Evolutionary conservation across 2,113 vertebrate species (phyloP), one percentile per base, ranked within the genome.

Genomic region (Campylomormyrus tamandua): DNA sequence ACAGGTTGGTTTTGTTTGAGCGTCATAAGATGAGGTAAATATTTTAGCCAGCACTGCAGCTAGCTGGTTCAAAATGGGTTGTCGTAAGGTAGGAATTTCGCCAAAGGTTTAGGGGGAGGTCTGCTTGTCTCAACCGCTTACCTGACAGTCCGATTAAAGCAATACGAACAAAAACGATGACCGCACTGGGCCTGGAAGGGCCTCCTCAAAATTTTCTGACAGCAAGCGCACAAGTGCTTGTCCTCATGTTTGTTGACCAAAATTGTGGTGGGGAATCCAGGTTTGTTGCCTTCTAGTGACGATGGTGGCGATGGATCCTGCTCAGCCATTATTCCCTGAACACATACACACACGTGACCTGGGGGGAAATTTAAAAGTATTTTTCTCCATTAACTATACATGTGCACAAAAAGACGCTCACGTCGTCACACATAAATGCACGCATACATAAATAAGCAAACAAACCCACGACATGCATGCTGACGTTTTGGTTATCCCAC

Each of bases 111-210:
- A n/a, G 45, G 83, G 83, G 83, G 8, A 21, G 2, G 42, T 84
- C 21, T 58, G 87, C 87, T 62, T 27, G 27, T 19, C 4, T 31
- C 45, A 88, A 15, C 24, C 53, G 27, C 95, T 95, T 93, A 99
- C 98, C 98, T 98, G 92, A 99, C 97, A 9, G 97, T 96, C 93
- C 95, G 96, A 93, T 95, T 96, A 89, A 99, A 96, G 83, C 98
- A 99, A 91, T 94, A 97, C 2, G 96, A 98, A 88, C 98, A 99
- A 92, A 98, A 99, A 83, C 98, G 98, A 88, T 99, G 98, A 11
- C 98, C 98, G 0, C 98, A 99, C 92, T 98, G 98, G 0, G 98
- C 98, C 92, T 99, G 98, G 90, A 97, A 94, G 0, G 98, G 98
- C 90, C 97, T 95, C 66, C 98, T 95, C 86, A 99, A 87, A 11